These are phyloP conservation scores for Caenorhabditis panamensis DNA, from an alignment of 2,888 invertebrate genomes.

Conservation along the genomic window DNA sequence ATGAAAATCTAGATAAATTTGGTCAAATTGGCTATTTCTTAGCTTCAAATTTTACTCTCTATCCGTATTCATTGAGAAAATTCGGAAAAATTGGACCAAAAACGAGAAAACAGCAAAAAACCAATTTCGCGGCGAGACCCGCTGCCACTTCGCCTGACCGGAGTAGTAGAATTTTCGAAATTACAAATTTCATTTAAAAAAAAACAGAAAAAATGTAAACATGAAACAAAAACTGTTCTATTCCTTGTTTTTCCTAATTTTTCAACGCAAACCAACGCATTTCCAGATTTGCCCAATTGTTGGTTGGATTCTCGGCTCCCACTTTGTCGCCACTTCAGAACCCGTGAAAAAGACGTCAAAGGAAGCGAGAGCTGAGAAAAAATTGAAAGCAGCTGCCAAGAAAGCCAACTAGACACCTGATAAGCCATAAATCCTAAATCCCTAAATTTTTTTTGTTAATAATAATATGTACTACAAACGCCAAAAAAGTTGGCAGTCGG, in stretches of 20 bases:
- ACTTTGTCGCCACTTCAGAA: slow-evolving; percentile 22
- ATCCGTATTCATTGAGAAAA: too few species aligned
- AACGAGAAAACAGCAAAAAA: too few species aligned
- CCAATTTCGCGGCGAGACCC: too few species aligned
- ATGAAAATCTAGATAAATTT: too few species aligned
- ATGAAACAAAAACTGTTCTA: background rate
- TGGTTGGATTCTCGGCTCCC: slow-evolving; percentile 55
- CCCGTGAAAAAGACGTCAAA: slow-evolving; percentile 32
- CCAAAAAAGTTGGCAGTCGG: too few species aligned
- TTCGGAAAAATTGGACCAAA: too few species aligned
- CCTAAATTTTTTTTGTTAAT: background rate
- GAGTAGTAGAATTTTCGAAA: background rate
- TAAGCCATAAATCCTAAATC: background rate
- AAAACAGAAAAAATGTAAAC: background rate
- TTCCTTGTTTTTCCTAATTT: too few species aligned
- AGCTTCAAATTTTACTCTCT: too few species aligned
- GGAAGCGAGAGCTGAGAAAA: slow-evolving; percentile 38
- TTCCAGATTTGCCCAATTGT: slow-evolving; percentile 60
- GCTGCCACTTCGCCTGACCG: too few species aligned
- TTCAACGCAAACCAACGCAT: background rate
- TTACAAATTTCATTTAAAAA: slow-evolving; percentile 9
- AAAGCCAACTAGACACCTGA: slow-evolving; percentile 20
- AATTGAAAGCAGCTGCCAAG: slow-evolving; percentile 40
- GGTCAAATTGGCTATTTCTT: too few species aligned
- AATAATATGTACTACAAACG: too few species aligned